Conservation (phyloP, 2,113 vertebrate species). For the Pelusios castaneus region DNA sequence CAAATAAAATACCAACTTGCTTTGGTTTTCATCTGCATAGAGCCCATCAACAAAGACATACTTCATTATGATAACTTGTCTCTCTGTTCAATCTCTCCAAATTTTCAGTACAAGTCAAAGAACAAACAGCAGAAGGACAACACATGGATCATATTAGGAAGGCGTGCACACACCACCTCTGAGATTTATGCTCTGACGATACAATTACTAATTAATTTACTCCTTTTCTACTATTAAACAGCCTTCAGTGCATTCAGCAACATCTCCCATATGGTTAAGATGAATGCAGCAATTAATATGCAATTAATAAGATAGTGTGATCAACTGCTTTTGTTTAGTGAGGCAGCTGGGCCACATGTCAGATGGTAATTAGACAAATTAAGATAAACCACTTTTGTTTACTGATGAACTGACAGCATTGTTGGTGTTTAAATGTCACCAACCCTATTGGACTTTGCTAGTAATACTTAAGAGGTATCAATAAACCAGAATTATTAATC, state of each 20-base stretch:
- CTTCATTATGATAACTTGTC: not conserved
- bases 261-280: conserved; percentile 67
- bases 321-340: conserved; percentile 72
- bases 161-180: not conserved
- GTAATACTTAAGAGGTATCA: conserved; percentile 17
- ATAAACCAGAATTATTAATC: not conserved
- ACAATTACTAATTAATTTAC: conserved; percentile 23
- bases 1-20: not conserved
- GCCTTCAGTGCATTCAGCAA: conserved; percentile 38
- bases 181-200: conserved; percentile 10
- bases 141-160: rapidly evolving
- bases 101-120: not conserved
- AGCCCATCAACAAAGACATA: not conserved
- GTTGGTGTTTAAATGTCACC: conserved; percentile 42
- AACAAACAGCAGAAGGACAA: not conserved
- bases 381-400: conserved; percentile 50
- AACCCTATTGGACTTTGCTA: conserved; percentile 50
- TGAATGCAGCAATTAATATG: conserved; percentile 68
- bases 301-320: conserved; percentile 71
- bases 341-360: conserved; percentile 70
- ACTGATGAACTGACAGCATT: conserved; percentile 49
- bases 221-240: conserved; percentile 27
- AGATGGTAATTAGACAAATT: conserved; percentile 69
- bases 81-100: not conserved
- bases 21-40: not conserved